These are phyloP conservation scores for Myathropa florea DNA, from an alignment of 2,888 invertebrate genomes.

Conservation along the genomic window DNA sequence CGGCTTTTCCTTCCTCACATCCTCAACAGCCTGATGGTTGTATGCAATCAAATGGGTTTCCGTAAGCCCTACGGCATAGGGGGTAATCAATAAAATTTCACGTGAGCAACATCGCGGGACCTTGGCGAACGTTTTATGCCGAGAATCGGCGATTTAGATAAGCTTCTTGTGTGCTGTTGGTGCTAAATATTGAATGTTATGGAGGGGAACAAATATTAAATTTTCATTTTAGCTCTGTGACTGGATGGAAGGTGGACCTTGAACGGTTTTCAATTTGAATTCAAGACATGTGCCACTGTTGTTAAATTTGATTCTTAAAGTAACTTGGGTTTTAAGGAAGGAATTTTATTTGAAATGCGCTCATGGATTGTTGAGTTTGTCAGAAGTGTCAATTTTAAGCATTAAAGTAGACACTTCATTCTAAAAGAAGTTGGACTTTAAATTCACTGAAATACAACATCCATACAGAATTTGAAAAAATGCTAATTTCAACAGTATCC, in stretches of 20 bases:
- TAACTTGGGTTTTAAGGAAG: neutral
- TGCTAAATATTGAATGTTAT: constrained; percentile 51
- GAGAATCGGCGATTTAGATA: constrained; percentile 44
- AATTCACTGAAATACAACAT: too few relatives aligned
- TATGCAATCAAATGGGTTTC: constrained; percentile 32
- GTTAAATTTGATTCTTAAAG: neutral
- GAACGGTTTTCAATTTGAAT: neutral
- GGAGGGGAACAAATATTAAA: constrained; percentile 2
- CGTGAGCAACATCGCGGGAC: constrained; percentile 7
- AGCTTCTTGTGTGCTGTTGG: constrained; percentile 9
- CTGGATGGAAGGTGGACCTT: too few relatives aligned
- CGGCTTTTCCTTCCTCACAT: neutral
- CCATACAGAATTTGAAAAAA: too few relatives aligned
- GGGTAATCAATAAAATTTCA: constrained; percentile 34
- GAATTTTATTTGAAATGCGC: too few relatives aligned
- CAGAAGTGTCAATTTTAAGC: too few relatives aligned
- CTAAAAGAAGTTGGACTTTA: too few relatives aligned
- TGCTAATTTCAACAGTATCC: too few relatives aligned
- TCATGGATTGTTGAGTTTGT: too few relatives aligned
- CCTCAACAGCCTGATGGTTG: neutral
- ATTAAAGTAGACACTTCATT: too few relatives aligned
- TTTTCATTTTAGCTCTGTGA: neutral
- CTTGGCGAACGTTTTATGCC: constrained; percentile 51
- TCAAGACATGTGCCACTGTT: neutral
- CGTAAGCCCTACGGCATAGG: constrained; percentile 10